Evolutionary conservation across 2,113 vertebrate species (phyloP), one percentile per base, ranked within the genome.

Genomic region (Sardina pilchardus): DNA sequence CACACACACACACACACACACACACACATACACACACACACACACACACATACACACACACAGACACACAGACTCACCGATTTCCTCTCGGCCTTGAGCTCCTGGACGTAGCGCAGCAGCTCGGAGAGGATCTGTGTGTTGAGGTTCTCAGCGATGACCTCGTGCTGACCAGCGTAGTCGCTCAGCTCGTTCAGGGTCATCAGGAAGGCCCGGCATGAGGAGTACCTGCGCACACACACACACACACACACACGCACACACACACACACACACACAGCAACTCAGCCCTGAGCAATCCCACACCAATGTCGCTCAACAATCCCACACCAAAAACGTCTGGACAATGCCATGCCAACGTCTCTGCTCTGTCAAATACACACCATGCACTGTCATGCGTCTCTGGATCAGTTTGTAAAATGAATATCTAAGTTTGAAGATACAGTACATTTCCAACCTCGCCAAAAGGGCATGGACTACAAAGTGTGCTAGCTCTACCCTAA

Each of bases 21-120:
- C 4, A 7, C 44, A 44, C 4, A 7, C 44, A 44, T 3, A 7
- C 44, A 44, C 4, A 44, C 44, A 44, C 4, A 44, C 4, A 44
- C 4, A 7, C 44, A 44, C 4, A 44, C 44, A 44, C 4, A 44
- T 7, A 44, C 4, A 7, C 44, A 44, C 4, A 7, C 44, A 44
- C 4, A 44, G 44, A 34, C 0, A 59, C 53, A 17, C 17, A n/a
- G 14, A 36, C 45, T 83, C 96, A 99, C 98, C 91, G 94, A 95
- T 94, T 99, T 99, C 90, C 97, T 96, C 90, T 99, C 98, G 4
- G 97, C 95, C 90, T 99, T 99, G 87, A 99, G 94, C 83, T 99
- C 98, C 92, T 98, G 97, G 9, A 96, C 96, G 6, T 96, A 99
- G 67, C 97, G 96, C 0, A 90, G 90, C 86, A 99, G 89, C 88